These are phyloP conservation scores for Sebastes elongatus DNA, from an alignment of 2,797 vertebrate genomes.

Conservation along the genomic window DNA sequence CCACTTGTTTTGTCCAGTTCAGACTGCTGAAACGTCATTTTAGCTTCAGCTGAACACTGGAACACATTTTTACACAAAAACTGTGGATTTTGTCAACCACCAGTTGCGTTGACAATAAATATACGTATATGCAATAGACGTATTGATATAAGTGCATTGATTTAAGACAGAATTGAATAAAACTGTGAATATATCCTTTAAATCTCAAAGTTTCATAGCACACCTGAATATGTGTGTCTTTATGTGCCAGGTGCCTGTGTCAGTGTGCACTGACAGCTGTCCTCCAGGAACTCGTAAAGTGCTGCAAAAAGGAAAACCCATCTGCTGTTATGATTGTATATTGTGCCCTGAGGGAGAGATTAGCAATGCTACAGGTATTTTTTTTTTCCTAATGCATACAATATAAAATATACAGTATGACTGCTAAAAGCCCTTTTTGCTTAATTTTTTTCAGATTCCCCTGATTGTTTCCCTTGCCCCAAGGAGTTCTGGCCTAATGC, in stretches of 20 bases:
- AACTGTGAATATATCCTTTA: no score
- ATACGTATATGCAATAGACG: neutral
- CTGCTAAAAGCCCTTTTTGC: neutral
- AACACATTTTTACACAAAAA: neutral
- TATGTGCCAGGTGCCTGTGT: slow-evolving; percentile 65
- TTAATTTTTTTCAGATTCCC: no score
- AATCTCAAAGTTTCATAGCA: no score
- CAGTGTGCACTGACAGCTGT: slow-evolving; percentile 75
- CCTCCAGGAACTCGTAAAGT: slow-evolving; percentile 75
- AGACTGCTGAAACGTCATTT: neutral
- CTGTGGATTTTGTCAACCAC: no score
- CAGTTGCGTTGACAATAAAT: neutral
- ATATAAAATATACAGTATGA: neutral
- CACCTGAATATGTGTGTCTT: no score
- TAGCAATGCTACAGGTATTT: slow-evolving; percentile 73
- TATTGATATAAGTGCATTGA: neutral
- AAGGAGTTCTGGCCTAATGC: no score
- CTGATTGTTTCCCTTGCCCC: no score
- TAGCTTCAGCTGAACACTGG: neutral
- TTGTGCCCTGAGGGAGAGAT: slow-evolving; percentile 76
- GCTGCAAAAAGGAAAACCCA: slow-evolving; percentile 69
- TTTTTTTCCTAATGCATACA: neutral
- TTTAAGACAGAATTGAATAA: neutral
- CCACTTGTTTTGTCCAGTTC: no score
- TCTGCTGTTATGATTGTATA: slow-evolving; percentile 78